Percentiles rank a stretch among this genome's conserved stretches.
These are phyloP conservation scores for Nomada fabriciana DNA, from an alignment of 2,888 invertebrate species.

Conservation along the genomic window DNA sequence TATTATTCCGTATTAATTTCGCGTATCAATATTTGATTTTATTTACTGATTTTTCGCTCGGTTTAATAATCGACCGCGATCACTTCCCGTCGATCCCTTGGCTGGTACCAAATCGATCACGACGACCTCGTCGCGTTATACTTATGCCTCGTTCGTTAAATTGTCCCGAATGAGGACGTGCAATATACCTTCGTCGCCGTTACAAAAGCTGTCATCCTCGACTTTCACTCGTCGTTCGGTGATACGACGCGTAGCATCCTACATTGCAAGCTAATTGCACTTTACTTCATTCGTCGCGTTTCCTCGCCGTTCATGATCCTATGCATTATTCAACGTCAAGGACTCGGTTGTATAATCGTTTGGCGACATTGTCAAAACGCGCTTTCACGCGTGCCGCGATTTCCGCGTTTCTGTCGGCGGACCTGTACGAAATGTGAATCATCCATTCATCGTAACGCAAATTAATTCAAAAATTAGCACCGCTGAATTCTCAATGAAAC, in stretches of 20 bases:
- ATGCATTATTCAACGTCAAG: constrained; percentile 78
- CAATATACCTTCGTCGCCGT: constrained; percentile 29
- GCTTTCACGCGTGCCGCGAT: constrained; percentile 67
- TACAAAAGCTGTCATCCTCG: constrained; percentile 53
- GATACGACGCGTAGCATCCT: constrained; percentile 46
- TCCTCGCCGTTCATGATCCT: constrained; percentile 7
- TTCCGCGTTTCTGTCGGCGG: constrained; percentile 63
- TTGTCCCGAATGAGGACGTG: constrained; percentile 45
- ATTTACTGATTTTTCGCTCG: background rate
- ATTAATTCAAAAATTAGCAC: no score
- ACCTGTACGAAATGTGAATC: constrained; percentile 36
- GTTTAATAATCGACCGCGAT: constrained; percentile 12
- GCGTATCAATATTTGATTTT: background rate
- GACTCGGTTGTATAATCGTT: constrained; percentile 78
- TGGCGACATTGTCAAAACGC: constrained; percentile 66
- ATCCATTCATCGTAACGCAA: background rate
- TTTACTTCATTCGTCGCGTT: constrained; percentile 39
- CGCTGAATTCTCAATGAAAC: no score
- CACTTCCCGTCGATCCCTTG: constrained; percentile 53
- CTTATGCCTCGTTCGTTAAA: constrained; percentile 38
- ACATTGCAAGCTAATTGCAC: constrained; percentile 64
- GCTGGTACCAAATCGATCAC: constrained; percentile 32
- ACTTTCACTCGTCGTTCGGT: constrained; percentile 64
- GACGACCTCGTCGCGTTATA: constrained; percentile 15
- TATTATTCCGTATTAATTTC: background rate